phyloP scores from a whole-genome alignment of 2,113 vertebrate genomes.

The Phaetusa simplex region DNA sequence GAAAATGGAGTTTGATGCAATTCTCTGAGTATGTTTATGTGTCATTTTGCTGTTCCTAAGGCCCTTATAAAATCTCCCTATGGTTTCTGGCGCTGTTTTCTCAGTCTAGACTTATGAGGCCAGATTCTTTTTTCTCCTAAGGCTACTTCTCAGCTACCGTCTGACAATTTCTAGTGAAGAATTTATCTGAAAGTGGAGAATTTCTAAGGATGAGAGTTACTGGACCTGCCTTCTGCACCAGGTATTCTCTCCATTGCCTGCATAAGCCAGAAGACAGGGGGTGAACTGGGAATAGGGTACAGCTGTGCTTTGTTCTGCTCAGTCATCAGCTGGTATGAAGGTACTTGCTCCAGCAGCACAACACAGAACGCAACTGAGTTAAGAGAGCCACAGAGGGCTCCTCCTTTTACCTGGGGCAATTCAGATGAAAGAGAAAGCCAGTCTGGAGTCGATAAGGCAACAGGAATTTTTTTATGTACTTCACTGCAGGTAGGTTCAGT shows the following conservation, averaged over 20 bases:
- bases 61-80: not conserved
- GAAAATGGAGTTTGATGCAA: not conserved
- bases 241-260: not conserved
- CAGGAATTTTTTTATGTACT: not conserved
- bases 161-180: not conserved
- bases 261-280: not conserved
- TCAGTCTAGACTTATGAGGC: not conserved
- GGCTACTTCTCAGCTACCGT: not conserved
- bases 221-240: not conserved
- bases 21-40: not conserved
- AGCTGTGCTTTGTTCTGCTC: constrained; percentile 15
- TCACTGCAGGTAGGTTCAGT: not conserved
- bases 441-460: not conserved
- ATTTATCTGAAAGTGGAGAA: not conserved
- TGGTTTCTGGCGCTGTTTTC: not conserved
- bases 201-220: not conserved
- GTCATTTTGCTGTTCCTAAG: not conserved
- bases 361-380: not conserved
- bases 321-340: not conserved
- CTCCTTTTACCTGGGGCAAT: not conserved
- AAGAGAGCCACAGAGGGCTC: not conserved
- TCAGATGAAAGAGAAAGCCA: not conserved
- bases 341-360: not conserved
- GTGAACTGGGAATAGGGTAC: not conserved
- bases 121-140: not conserved